Evolutionary conservation across 1,140 invertebrate species (phyloP).

Genomic region (Drosophila repletoides): DNA sequence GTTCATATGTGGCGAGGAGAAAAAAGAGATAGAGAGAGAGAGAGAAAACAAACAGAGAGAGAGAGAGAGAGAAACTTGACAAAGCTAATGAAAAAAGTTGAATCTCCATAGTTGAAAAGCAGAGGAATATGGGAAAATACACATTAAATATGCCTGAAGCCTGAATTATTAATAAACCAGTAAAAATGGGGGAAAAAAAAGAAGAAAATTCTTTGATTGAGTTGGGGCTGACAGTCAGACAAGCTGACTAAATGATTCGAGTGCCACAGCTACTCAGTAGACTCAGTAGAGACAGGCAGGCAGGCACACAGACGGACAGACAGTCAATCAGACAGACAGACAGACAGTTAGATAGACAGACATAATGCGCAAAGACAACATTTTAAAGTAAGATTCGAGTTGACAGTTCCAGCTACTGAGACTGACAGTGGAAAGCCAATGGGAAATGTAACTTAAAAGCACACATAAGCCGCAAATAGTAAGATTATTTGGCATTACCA

Average conservation of each 20-base stretch:
- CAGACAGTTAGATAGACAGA: constrained; percentile 12
- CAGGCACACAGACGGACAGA: neutral
- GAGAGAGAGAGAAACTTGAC: neutral
- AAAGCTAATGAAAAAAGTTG: constrained; percentile 28
- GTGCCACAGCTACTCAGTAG: too few species aligned
- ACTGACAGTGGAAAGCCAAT: constrained; percentile 51
- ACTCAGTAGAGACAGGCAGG: neutral
- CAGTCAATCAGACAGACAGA: constrained; percentile 2
- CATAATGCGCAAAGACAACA: constrained; percentile 28
- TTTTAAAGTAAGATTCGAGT: neutral
- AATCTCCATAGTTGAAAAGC: neutral
- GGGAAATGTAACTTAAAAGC: constrained; percentile 5
- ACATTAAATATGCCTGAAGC: constrained; percentile 50
- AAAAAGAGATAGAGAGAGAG: neutral
- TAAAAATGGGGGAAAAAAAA: constrained; percentile 39
- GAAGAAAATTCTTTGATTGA: constrained; percentile 53
- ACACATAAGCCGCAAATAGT: too few species aligned
- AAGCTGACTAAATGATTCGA: constrained; percentile 14
- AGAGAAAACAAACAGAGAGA: neutral
- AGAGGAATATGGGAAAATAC: neutral
- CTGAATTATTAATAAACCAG: constrained; percentile 60
- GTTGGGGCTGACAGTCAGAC: constrained; percentile 19
- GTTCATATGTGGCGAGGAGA: neutral
- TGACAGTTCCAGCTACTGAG: constrained; percentile 54
- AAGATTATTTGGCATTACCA: constrained; percentile 1